Evolutionary conservation across 1,140 invertebrate species (phyloP), one percentile per base, ranked within the genome.

Genomic region (Pogonus chalceus): DNA sequence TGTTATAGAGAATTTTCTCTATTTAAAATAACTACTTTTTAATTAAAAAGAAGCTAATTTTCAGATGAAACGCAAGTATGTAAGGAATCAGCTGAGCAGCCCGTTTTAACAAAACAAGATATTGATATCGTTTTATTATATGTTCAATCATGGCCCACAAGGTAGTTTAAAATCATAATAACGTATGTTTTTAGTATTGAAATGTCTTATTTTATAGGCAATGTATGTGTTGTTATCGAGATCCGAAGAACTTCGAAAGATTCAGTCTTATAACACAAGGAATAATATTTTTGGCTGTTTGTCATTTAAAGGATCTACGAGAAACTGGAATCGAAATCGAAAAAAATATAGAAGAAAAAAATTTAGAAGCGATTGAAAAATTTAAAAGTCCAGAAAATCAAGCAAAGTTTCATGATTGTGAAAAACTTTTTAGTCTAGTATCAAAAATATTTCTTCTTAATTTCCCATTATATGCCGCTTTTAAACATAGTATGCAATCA

Each of bases 161-260:
- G 68, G 67, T 69, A 63, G 23, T n/a, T 52, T 50, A 14, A 21
- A 50, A 35, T 2, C 16, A 39, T 20, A 26, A 18, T 20, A 39
- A 35, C 16, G 1, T 49, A 51, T 51, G 10, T 56, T 35, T 52
- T 21, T 18, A 52, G 10, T 47, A 49, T 22, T 54, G 24, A 22
- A 26, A 56, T 56, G 23, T 3, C 46, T 51, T 58, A 49, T 54
- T 37, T 80, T 77, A 58, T 68, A 85, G 88, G 64, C 90, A 93
- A 74, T 95, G 91, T 67, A 90, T 92, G 82, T 93, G 90, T 70
- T 90, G 88, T 72, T 93, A 90, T 71, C 81, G 90, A 57, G 90
- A 92, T 72, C 78, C 81, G 51, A 91, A 91, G 70, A 92, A 93
- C 66, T 89, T 91, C 73, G 90, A 93, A 69, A 78, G 88, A 60